Conservation (phyloP, 2,113 vertebrate genomes). For the Crotophaga sulcirostris region DNA sequence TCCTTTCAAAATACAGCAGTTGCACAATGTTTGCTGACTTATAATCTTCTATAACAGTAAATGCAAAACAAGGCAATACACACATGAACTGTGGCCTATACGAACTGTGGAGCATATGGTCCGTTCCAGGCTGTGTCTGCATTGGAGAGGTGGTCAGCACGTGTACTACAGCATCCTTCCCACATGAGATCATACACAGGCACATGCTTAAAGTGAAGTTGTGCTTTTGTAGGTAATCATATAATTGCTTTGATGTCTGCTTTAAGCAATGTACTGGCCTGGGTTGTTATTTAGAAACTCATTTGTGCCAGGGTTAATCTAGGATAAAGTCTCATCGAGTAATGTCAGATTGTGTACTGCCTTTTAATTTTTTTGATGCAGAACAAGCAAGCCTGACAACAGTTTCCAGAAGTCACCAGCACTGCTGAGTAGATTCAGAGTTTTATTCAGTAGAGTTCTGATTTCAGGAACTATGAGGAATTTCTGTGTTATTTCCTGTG, state of each 20-base stretch:
- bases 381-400: not conserved
- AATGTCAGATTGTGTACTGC: not conserved
- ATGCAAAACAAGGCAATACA: not conserved
- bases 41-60: rapidly evolving
- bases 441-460: not conserved
- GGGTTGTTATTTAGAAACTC: not conserved
- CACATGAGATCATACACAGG: not conserved
- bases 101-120: not conserved
- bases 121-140: not conserved
- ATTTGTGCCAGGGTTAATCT: not conserved
- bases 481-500: not conserved
- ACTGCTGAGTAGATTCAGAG: not conserved
- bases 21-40: not conserved
- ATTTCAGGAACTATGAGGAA: not conserved
- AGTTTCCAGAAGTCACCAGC: not conserved
- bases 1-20: not conserved
- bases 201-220: not conserved
- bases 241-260: not conserved
- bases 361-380: not conserved
- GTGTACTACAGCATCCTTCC: not conserved
- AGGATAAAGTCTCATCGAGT: not conserved
- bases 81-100: rapidly evolving
- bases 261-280: not conserved
- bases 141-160: not conserved
- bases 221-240: not conserved